Evolutionary conservation across 2,113 vertebrate genomes (phyloP).

Genomic region (Chroicocephalus ridibundus): DNA sequence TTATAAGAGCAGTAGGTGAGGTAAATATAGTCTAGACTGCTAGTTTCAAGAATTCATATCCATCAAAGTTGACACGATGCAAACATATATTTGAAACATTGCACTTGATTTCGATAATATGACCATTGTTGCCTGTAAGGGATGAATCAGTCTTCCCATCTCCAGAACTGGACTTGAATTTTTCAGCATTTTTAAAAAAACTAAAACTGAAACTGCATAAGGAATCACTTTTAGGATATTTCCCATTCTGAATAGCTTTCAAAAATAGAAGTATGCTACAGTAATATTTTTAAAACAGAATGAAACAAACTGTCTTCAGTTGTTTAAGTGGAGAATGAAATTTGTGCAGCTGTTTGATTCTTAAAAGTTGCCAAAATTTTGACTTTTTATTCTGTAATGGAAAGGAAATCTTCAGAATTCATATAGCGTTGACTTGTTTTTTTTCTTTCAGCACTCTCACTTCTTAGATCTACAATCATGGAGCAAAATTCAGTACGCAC

Average conservation of each 20-base stretch:
- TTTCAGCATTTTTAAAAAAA: background rate
- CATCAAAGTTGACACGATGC: background rate
- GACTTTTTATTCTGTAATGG: background rate
- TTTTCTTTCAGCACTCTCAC: background rate
- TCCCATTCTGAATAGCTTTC: background rate
- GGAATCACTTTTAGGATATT: background rate
- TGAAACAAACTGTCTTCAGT: background rate
- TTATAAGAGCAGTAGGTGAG: background rate
- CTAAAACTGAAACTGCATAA: background rate
- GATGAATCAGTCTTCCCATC: background rate
- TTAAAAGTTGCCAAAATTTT: background rate
- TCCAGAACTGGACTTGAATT: background rate
- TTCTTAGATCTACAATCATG: background rate
- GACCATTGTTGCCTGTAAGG: background rate
- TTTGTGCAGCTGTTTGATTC: background rate
- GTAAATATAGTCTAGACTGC: background rate
- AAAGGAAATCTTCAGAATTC: background rate
- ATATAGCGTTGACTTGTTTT: background rate
- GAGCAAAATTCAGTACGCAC: background rate
- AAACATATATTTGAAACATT: background rate
- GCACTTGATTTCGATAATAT: background rate
- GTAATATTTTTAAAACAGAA: background rate
- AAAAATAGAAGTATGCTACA: background rate
- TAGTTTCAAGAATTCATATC: background rate
- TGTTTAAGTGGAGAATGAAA: background rate